Evolutionary conservation across 2,113 vertebrate genomes (phyloP), one percentile per base, ranked within the genome.

Genomic region (Gorsachius goisagi): DNA sequence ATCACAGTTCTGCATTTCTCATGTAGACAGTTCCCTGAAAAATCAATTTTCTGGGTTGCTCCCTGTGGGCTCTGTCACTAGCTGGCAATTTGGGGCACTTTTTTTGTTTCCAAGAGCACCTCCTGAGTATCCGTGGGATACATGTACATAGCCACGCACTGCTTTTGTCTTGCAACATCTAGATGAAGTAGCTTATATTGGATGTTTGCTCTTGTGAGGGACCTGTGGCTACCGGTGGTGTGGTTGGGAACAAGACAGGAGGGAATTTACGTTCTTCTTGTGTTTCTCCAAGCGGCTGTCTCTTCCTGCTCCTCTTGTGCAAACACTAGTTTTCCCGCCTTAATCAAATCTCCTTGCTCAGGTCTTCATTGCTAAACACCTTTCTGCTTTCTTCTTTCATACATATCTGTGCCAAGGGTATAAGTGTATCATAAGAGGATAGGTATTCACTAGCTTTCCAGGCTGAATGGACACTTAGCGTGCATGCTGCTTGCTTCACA

Each of bases 201-300:
- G 26, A 71, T 14, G 19, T 39, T 88, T 84, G 27, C 5, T 67
- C 18, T 81, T 60, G 30, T n/a, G 24, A 37, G 26, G 33, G 47
- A 69, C 20, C 24, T 0, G 0, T 64, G 6, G 4, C 24, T 75
- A 24, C 30, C 37, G 60, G 28, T n/a, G 39, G 27, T 68, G 26
- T 33, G 37, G 33, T 11, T 69, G 14, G 55, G 41, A 93, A 45
- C 28, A 86, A 64, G 45, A 20, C 1, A 85, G 23, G 33, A 90
- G 23, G 20, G 12, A 27, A 14, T 83, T 91, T 80, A 47, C 0
- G 4, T 49, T 72, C 22, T 68, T 52, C 37, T 67, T 62, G 28
- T 55, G 37, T 27, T 87, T 72, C 47, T 52, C 80, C 30, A 66
- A 68, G 55, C 55, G 77, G 24, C 32, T 85, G 8, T 47, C 39